phyloP scores from a whole-genome alignment of 2,888 invertebrate species.

The Willowsia nigromaculata region DNA sequence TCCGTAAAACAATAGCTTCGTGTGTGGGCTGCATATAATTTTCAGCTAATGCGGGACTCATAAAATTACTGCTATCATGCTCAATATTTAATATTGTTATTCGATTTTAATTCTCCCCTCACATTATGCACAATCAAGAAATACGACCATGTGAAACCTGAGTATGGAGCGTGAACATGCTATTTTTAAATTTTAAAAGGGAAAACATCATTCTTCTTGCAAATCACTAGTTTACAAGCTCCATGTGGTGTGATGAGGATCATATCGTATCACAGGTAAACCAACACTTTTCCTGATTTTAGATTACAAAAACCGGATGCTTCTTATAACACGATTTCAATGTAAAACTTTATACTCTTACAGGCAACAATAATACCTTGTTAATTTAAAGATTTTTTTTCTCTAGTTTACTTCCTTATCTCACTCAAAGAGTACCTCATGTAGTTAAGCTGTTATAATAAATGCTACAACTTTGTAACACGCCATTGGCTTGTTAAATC shows the following conservation, averaged over 20 bases:
- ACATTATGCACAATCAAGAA: not conserved
- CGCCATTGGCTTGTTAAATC: conserved; percentile 13
- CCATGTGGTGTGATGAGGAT: not conserved
- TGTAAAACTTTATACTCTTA: not conserved
- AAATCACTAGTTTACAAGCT: not conserved
- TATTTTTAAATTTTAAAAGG: not conserved
- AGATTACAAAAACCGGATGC: not conserved
- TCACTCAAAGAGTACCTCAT: not conserved
- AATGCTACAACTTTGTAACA: not conserved
- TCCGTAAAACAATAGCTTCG: not conserved
- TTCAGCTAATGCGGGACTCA: not conserved
- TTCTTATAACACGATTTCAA: not conserved
- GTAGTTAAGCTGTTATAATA: not conserved
- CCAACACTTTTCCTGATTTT: not conserved
- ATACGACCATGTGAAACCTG: too few relatives aligned
- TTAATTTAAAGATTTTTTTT: not conserved
- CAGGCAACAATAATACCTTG: not conserved
- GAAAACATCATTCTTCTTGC: not conserved
- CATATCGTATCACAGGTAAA: not conserved
- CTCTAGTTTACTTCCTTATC: not conserved
- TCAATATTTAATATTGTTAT: not conserved
- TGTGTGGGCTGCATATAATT: not conserved
- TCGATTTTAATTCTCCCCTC: not conserved
- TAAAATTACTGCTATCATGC: not conserved
- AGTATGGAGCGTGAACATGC: not conserved